phyloP scores from a whole-genome alignment of 2,888 invertebrate species.

The Xestia ashworthii region DNA sequence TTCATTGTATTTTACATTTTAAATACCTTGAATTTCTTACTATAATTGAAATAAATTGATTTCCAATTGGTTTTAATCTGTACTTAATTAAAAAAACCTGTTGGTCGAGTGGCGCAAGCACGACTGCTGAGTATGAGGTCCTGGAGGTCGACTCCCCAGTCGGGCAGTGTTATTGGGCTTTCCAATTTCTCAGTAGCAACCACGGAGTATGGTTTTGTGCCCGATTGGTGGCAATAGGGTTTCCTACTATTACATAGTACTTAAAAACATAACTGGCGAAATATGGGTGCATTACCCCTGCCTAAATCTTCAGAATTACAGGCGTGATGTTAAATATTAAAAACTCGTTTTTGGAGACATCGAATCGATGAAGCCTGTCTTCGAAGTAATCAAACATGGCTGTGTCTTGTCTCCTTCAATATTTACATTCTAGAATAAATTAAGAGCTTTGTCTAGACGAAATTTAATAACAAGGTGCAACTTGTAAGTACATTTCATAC shows the following conservation, averaged over 20 bases:
- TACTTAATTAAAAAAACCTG: neutral
- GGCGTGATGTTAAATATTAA: no score
- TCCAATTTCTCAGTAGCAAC: no score
- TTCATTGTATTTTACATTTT: constrained; percentile 29
- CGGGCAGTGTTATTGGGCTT: no score
- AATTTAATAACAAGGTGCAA: constrained; percentile 33
- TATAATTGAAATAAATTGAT: constrained; percentile 4
- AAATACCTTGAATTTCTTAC: neutral
- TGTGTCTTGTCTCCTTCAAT: constrained; percentile 5
- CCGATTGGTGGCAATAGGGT: no score
- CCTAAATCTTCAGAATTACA: no score
- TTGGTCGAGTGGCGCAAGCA: no score
- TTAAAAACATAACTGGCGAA: no score
- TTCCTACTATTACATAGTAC: no score
- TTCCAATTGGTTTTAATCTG: neutral
- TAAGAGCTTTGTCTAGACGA: constrained; percentile 41
- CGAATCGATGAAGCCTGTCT: neutral
- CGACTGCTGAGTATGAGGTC: no score
- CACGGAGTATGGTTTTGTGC: no score
- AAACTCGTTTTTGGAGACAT: neutral
- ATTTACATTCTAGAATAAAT: constrained; percentile 47
- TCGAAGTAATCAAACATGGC: constrained; percentile 11
- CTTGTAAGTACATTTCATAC: neutral
- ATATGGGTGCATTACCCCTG: no score
- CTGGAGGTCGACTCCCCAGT: no score